Evolutionary conservation across 2,113 vertebrate species (phyloP).

Genomic region (Calidris pygmaea): DNA sequence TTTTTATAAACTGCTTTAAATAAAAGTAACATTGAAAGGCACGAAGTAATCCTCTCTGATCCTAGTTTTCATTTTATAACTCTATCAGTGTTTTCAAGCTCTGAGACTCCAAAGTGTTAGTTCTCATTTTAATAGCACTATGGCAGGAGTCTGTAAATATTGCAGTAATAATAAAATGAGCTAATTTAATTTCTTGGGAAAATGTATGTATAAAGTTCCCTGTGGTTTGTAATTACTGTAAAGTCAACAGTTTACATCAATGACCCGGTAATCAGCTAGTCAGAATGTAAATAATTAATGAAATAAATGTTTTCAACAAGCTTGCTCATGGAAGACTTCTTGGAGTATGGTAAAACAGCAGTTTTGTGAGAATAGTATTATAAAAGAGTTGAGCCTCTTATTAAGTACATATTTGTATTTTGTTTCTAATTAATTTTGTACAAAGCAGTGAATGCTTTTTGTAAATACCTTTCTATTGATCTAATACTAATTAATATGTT

Average conservation of each 20-base stretch:
- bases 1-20: conserved; percentile 75
- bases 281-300: conserved; percentile 55
- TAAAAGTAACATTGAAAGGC: conserved; percentile 61
- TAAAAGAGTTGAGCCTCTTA: neutral
- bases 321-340: conserved; percentile 5
- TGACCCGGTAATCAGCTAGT: conserved; percentile 44
- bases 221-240: conserved; percentile 63
- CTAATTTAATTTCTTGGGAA: conserved; percentile 53
- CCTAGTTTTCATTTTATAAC: conserved; percentile 50
- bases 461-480: conserved; percentile 2
- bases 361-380: neutral
- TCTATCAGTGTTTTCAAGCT: conserved; percentile 42
- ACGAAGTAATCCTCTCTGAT: conserved; percentile 64
- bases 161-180: conserved; percentile 46
- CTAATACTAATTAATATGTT: neutral
- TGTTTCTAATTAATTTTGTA: neutral
- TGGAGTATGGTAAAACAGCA: conserved; percentile 7
- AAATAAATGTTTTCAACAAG: conserved; percentile 30
- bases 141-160: conserved; percentile 54
- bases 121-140: conserved; percentile 58
- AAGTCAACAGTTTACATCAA: conserved; percentile 62
- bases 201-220: conserved; percentile 49
- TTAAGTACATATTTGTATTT: conserved; percentile 2
- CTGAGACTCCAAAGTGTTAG: conserved; percentile 46
- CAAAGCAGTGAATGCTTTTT: neutral